Conservation (phyloP, 2,113 vertebrate genomes). For the Scatophagus argus region DNA sequence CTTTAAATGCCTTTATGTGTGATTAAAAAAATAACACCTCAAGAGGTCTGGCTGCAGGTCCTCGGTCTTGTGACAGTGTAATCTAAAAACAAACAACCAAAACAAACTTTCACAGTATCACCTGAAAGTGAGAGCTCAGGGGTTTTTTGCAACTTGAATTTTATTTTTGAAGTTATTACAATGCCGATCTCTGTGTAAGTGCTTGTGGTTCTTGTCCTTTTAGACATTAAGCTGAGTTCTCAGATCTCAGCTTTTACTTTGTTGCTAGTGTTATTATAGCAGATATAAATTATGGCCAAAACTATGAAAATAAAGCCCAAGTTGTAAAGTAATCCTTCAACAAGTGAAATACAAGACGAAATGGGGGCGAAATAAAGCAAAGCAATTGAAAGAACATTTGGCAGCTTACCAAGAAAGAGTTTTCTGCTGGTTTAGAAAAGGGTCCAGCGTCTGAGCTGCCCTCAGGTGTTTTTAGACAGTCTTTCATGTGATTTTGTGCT, state of each 20-base stretch:
- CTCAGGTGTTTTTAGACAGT: constrained; percentile 30
- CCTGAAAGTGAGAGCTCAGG: too few species aligned
- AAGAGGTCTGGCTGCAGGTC: background rate
- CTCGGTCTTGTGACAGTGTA: background rate
- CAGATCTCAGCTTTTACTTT: background rate
- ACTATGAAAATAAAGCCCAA: background rate
- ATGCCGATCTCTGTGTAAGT: background rate
- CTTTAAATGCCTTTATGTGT: background rate
- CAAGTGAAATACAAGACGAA: background rate
- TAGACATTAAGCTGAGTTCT: background rate
- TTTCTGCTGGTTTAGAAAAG: constrained; percentile 17
- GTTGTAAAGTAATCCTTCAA: background rate
- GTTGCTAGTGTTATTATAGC: background rate
- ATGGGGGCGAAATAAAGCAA: background rate
- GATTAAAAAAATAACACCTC: background rate
- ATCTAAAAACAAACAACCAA: too few species aligned
- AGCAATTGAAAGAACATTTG: constrained; percentile 12
- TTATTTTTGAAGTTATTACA: background rate
- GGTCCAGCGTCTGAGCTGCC: constrained; percentile 26
- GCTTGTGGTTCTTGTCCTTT: background rate
- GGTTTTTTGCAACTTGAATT: background rate
- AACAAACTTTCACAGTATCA: constrained; percentile 1
- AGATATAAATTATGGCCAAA: background rate
- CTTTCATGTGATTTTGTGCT: constrained; percentile 48
- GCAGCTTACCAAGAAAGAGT: constrained; percentile 14